Percentiles rank a stretch among this genome's conserved stretches.
Conservation (phyloP, 2,113 vertebrate genomes). For the Heloderma charlesbogerti region DNA sequence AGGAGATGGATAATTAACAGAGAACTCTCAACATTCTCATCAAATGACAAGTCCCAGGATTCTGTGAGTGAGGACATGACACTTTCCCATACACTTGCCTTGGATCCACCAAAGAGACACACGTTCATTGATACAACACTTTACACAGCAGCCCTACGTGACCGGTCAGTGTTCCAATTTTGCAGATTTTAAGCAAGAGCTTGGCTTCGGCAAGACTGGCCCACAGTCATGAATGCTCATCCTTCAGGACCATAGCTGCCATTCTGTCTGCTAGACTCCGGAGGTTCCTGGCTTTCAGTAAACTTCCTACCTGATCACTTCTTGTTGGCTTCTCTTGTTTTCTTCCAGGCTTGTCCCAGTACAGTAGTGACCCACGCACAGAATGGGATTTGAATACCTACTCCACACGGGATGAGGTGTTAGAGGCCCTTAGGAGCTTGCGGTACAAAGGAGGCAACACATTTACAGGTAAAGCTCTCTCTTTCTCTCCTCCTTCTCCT, state of each 20-base stretch:
- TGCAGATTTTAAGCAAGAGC: not conserved
- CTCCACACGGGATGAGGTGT: constrained; percentile 82
- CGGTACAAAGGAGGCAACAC: constrained; percentile 94
- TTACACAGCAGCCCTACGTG: not conserved
- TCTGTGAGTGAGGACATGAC: not conserved
- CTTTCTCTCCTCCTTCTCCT: too few relatives aligned
- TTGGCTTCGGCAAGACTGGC: too few relatives aligned
- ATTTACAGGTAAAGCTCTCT: constrained; percentile 84
- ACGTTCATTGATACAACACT: not conserved
- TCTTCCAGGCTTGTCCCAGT: constrained; percentile 89
- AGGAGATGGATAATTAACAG: not conserved
- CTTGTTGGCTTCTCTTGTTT: too few relatives aligned
- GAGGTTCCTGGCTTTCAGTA: too few relatives aligned
- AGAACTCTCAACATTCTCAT: not conserved
- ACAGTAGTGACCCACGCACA: constrained; percentile 91
- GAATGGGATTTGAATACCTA: constrained; percentile 92
- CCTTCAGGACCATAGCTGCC: not conserved
- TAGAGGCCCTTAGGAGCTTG: constrained; percentile 84
- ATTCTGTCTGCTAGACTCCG: too few relatives aligned
- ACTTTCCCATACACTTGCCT: not conserved
- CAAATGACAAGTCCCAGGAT: not conserved
- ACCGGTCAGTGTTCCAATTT: not conserved
- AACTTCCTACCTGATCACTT: not conserved
- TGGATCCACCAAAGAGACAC: not conserved
- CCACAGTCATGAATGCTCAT: not conserved